Conservation (phyloP, 2,888 invertebrate species). For the Campaea margaritaria region DNA sequence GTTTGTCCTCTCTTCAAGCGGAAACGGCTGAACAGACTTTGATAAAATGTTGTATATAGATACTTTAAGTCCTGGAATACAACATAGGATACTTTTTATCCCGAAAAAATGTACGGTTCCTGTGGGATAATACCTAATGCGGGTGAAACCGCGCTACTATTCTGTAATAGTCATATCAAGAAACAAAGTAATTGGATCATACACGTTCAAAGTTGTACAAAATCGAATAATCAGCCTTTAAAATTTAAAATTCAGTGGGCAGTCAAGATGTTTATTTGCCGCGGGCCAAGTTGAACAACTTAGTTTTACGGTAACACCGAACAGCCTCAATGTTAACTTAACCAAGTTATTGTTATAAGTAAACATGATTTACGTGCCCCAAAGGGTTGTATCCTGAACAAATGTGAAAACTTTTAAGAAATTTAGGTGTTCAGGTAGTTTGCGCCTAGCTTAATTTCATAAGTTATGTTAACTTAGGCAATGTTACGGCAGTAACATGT, state of each 20-base stretch:
- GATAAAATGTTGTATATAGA: too few species aligned
- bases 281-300: conserved; percentile 9
- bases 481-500: conserved; percentile 10
- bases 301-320: conserved; percentile 25
- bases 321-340: conserved; percentile 44
- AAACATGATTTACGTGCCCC: conserved; percentile 43
- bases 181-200: not conserved
- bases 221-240: not conserved
- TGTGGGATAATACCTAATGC: too few species aligned
- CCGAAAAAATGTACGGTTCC: too few species aligned
- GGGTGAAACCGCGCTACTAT: too few species aligned
- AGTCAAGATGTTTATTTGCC: conserved; percentile 2
- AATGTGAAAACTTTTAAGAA: conserved; percentile 53
- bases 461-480: conserved; percentile 24
- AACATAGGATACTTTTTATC: too few species aligned
- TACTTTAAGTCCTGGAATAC: too few species aligned
- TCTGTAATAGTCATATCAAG: too few species aligned
- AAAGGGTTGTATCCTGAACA: conserved; percentile 47
- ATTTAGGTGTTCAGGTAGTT: conserved; percentile 37
- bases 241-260: conserved; percentile 2
- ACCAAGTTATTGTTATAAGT: conserved; percentile 37
- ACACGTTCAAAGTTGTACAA: too few species aligned
- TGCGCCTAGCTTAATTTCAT: conserved; percentile 26
- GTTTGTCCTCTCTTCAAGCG: too few species aligned
- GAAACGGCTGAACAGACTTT: too few species aligned